Base-by-base conservation (phyloP, 2,113 vertebrate species). In the Lycocorax pyrrhopterus region DNA sequence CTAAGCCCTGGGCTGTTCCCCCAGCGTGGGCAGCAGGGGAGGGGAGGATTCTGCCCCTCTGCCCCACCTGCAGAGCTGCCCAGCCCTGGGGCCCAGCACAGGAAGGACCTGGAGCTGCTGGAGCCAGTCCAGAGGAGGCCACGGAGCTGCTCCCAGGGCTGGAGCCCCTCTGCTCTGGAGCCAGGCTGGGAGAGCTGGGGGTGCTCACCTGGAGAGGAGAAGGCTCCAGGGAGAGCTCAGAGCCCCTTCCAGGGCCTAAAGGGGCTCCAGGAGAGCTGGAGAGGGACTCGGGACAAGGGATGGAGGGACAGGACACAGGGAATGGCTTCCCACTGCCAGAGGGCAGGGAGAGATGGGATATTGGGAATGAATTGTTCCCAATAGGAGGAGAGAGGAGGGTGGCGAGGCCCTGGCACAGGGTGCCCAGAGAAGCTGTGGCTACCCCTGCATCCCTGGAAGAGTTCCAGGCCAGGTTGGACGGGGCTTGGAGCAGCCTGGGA, bases 21-120 rank as follows among this genome's bases (percentile, higher is more conserved):
- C 13, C 33, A 16, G 47, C 0, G 0, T n/a, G n/a, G 16, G 74
- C 56, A 87, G 74, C 29, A 62, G 55, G 8, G 8, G 0, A 37
- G 44, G 8, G 52, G 27, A n/a, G 21, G 21, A 39, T 44, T 53
- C 33, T 69, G 46, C 15, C 12, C 46, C 33, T 77, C 26, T 76
- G 37, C 33, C 46, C 51, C 84, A 55, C 37, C 55, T 87, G 84
- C 84, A 87, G 84, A 62, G 73, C 55, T 69, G 73, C 23, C 44
- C 63, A 44, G 63, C 39, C 27, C 18, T 62, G 46, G 58, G 44
- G 22, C 4, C 9, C 37, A 46, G 37, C 33, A 46, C 29, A 41
- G 33, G 23, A 16, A 3, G 56, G n/a, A 63, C 4, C 20, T 71
- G 74, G 55, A 62, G 39, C 64, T 87, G 63, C 37, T 56, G 71